Evolutionary conservation across 1,140 invertebrate species (phyloP).

Genomic region (Atta colombica): DNA sequence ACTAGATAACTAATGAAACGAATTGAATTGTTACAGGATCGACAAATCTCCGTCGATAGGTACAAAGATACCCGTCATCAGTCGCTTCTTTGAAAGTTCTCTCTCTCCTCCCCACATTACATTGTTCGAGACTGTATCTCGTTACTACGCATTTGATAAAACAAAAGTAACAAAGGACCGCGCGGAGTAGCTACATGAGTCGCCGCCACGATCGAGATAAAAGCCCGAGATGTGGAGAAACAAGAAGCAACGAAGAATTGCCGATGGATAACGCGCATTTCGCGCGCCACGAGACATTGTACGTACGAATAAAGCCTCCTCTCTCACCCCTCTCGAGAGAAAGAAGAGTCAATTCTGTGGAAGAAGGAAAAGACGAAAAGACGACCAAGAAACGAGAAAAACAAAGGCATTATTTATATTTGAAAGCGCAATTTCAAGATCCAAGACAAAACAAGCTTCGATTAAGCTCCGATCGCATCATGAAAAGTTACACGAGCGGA

Average conservation of each 20-base stretch:
- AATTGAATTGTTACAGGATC: constrained; percentile 37
- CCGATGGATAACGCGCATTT: constrained; percentile 45
- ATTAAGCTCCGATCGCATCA: neutral
- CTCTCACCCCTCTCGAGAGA: neutral
- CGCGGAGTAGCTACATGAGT: constrained; percentile 29
- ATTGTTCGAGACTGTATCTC: constrained; percentile 59
- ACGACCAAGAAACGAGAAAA: neutral
- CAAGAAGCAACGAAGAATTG: neutral
- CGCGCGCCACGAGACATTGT: constrained; percentile 30
- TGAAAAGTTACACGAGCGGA: neutral
- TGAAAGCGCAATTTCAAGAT: neutral
- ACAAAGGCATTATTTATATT: neutral
- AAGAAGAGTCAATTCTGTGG: neutral
- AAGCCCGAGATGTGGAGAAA: neutral
- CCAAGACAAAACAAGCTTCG: neutral
- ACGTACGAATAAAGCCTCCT: constrained; percentile 32
- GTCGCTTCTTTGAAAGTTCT: constrained; percentile 23
- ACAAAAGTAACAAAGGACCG: constrained; percentile 44
- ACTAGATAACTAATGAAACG: constrained; percentile 17
- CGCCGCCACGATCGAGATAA: constrained; percentile 46
- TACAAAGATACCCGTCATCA: constrained; percentile 46
- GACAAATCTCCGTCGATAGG: constrained; percentile 33
- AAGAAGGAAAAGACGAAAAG: neutral
- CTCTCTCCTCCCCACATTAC: constrained; percentile 15
- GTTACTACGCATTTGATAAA: constrained; percentile 45